Percentiles rank a stretch among this genome's conserved stretches.
Conservation (phyloP, 2,888 invertebrate genomes). For the Tanytarsus gracilentus region DNA sequence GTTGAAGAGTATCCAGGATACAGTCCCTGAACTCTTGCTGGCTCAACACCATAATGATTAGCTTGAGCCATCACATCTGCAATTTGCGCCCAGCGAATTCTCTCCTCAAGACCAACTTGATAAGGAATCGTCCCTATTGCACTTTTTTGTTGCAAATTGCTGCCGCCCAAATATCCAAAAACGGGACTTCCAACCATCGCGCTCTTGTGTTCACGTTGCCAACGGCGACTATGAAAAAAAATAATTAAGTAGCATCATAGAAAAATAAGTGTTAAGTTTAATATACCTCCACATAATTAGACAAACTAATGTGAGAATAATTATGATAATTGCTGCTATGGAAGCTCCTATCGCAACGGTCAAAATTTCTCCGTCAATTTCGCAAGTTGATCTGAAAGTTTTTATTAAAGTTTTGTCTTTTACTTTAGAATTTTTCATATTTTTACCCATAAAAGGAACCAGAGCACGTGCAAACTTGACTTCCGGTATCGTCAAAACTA, state of each 20-base stretch:
- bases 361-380: constrained; percentile 84
- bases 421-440: neutral
- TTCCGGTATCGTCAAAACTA: constrained; percentile 56
- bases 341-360: constrained; percentile 87
- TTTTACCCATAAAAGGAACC: constrained; percentile 69
- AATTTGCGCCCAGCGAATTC: constrained; percentile 81
- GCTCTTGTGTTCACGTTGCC: constrained; percentile 81
- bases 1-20: constrained; percentile 67
- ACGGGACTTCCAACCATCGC: constrained; percentile 68
- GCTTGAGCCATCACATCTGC: constrained; percentile 81
- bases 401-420: neutral
- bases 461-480: constrained; percentile 54
- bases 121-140: constrained; percentile 71
- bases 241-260: neutral
- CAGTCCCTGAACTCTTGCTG: constrained; percentile 70
- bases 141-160: constrained; percentile 60
- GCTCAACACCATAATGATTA: constrained; percentile 74
- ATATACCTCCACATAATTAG: constrained; percentile 70
- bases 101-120: constrained; percentile 64
- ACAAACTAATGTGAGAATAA: constrained; percentile 74
- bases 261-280: constrained; percentile 45
- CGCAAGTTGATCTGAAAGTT: constrained; percentile 54
- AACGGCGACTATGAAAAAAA: constrained; percentile 56
- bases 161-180: constrained; percentile 71
- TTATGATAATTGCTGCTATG: constrained; percentile 79